Conservation (phyloP, 2,797 vertebrate species). For the Gymnocypris eckloni region DNA sequence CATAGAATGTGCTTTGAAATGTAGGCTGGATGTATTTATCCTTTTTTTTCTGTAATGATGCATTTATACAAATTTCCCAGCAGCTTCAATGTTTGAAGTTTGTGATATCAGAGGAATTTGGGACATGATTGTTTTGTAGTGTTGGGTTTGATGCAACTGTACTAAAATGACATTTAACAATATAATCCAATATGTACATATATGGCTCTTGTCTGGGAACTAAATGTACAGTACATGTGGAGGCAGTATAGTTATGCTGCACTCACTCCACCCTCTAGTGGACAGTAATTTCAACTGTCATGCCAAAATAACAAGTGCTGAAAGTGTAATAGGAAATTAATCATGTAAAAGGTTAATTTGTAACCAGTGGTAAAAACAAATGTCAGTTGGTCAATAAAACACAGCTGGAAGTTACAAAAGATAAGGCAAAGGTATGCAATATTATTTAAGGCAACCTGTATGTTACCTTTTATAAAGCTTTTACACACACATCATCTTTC, state of each 20-base stretch:
- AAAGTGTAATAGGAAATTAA: background rate
- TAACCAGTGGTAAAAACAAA: background rate
- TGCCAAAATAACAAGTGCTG: background rate
- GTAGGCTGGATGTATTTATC: too few relatives aligned
- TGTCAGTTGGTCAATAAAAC: background rate
- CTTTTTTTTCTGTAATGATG: background rate
- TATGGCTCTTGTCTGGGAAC: slow-evolving; percentile 1
- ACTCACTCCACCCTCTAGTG: slow-evolving; percentile 53
- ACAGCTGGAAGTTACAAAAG: background rate
- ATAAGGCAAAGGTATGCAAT: background rate
- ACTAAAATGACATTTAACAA: background rate
- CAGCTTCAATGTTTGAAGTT: background rate
- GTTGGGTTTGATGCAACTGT: background rate
- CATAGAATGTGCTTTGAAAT: background rate
- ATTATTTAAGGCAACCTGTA: background rate
- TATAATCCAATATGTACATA: background rate
- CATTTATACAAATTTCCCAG: background rate
- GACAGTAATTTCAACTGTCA: slow-evolving; percentile 2
- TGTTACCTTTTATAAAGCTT: background rate
- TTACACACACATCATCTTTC: background rate
- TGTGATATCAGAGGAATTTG: background rate
- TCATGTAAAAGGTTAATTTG: background rate
- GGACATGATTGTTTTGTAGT: background rate
- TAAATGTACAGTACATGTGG: slow-evolving; percentile 25
- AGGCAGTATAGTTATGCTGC: background rate